Evolutionary conservation across 2,797 vertebrate species (phyloP).

Genomic region (Poeciliopsis presidionis): DNA sequence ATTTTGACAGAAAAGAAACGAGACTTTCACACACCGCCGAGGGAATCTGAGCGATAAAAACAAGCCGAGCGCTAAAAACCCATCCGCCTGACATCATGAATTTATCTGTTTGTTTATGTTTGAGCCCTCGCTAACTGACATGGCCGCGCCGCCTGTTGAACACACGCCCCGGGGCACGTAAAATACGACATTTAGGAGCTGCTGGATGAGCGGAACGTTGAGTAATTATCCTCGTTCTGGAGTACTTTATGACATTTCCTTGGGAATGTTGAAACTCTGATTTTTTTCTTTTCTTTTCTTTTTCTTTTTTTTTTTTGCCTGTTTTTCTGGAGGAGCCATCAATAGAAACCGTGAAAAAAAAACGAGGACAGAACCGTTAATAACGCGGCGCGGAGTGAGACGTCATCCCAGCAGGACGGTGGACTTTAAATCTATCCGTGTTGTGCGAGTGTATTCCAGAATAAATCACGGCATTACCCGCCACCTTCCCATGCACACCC

Average conservation of each 20-base stretch:
- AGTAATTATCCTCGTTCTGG: conserved; percentile 58
- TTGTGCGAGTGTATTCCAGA: background rate
- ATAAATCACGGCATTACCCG: conserved; percentile 12
- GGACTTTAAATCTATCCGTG: conserved; percentile 2
- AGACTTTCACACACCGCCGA: conserved; percentile 34
- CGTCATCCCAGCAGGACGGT: background rate
- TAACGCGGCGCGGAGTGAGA: conserved; percentile 16
- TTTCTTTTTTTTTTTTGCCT: conserved; percentile 30
- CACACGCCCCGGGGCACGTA: conserved; percentile 29
- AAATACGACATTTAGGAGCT: conserved; percentile 55
- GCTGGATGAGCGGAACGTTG: conserved; percentile 36
- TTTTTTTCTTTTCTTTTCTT: conserved; percentile 37
- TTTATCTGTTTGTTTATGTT: conserved; percentile 71
- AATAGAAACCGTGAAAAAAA: conserved; percentile 9
- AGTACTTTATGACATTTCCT: conserved; percentile 52
- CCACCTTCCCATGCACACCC: background rate
- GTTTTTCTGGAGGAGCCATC: conserved; percentile 19
- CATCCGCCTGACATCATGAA: conserved; percentile 55
- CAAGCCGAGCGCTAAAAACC: conserved; percentile 51
- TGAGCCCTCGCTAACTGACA: conserved; percentile 45
- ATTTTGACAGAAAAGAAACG: conserved; percentile 45
- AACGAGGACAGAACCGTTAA: conserved; percentile 14
- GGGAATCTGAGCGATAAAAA: conserved; percentile 54
- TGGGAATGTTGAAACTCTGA: conserved; percentile 50
- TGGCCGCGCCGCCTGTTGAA: conserved; percentile 47